Conservation (phyloP, 1,140 invertebrate genomes). For the Vanessa atalanta region DNA sequence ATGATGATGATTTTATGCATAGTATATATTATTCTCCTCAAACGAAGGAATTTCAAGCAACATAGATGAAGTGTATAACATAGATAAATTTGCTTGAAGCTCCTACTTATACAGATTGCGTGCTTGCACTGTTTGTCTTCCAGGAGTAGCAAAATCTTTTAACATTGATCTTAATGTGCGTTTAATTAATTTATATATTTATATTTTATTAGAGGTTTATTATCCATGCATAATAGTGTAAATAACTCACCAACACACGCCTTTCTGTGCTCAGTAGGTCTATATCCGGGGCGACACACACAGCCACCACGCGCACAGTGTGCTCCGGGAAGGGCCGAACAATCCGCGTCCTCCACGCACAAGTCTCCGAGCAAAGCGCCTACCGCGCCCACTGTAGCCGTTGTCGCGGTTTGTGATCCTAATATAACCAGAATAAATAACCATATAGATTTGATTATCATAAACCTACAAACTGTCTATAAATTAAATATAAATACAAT, state of each 20-base stretch:
- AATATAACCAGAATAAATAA: neutral
- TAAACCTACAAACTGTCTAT: neutral
- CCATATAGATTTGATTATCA: no score
- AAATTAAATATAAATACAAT: no score
- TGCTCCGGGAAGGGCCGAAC: slow-evolving; percentile 85
- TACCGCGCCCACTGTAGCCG: slow-evolving; percentile 86
- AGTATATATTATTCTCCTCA: no score
- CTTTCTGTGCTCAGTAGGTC: slow-evolving; percentile 85
- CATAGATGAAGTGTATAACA: no score
- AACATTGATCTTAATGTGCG: no score
- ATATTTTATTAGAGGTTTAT: neutral
- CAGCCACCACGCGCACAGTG: slow-evolving; percentile 87
- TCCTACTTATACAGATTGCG: no score
- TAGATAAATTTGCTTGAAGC: no score
- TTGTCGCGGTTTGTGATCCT: slow-evolving; percentile 74
- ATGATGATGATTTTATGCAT: no score
- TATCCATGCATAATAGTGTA: neutral
- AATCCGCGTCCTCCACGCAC: slow-evolving; percentile 87
- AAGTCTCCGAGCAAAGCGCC: slow-evolving; percentile 88
- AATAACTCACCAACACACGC: slow-evolving; percentile 85
- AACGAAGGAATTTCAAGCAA: no score
- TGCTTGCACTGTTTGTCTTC: no score
- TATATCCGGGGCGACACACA: slow-evolving; percentile 84
- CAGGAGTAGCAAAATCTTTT: no score
- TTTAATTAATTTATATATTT: no score